Evolutionary conservation across 1,140 invertebrate genomes (phyloP).

Genomic region (Rhyacophila brunnea): DNA sequence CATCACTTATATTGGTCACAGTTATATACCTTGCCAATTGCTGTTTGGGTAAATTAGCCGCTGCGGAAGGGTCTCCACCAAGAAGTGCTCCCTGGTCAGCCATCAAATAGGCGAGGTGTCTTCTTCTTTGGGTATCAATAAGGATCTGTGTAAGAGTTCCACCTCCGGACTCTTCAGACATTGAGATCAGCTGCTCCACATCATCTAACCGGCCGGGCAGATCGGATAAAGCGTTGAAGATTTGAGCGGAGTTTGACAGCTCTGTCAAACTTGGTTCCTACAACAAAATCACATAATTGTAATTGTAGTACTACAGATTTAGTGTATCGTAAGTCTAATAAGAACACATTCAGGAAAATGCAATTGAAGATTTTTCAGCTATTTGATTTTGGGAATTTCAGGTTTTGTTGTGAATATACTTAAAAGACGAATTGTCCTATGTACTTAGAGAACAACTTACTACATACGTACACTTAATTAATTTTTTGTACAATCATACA

Average conservation of each 20-base stretch:
- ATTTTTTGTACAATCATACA: too few species aligned
- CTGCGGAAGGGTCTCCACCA: slow-evolving; percentile 85
- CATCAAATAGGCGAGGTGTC: slow-evolving; percentile 95
- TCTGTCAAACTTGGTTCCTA: slow-evolving; percentile 75
- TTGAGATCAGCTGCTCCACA: slow-evolving; percentile 68
- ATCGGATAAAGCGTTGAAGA: slow-evolving; percentile 94
- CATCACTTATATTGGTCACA: background rate
- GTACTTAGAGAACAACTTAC: too few species aligned
- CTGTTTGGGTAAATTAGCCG: slow-evolving; percentile 89
- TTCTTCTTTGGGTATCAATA: slow-evolving; percentile 85
- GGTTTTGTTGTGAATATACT: too few species aligned
- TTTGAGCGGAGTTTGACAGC: slow-evolving; percentile 91
- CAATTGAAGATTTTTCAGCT: too few species aligned
- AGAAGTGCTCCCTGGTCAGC: slow-evolving; percentile 90
- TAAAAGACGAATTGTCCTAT: too few species aligned
- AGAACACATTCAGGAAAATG: too few species aligned
- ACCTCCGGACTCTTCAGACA: slow-evolving; percentile 55
- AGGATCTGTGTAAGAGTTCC: slow-evolving; percentile 80
- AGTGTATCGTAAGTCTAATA: too few species aligned
- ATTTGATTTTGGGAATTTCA: too few species aligned
- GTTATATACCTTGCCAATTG: slow-evolving; percentile 63
- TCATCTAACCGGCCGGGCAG: slow-evolving; percentile 91
- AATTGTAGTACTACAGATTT: too few species aligned
- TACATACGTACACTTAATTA: too few species aligned
- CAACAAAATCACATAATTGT: too few species aligned